These are phyloP conservation scores for Cheilosia grossa DNA, from an alignment of 2,888 invertebrate species.

Conservation along the genomic window DNA sequence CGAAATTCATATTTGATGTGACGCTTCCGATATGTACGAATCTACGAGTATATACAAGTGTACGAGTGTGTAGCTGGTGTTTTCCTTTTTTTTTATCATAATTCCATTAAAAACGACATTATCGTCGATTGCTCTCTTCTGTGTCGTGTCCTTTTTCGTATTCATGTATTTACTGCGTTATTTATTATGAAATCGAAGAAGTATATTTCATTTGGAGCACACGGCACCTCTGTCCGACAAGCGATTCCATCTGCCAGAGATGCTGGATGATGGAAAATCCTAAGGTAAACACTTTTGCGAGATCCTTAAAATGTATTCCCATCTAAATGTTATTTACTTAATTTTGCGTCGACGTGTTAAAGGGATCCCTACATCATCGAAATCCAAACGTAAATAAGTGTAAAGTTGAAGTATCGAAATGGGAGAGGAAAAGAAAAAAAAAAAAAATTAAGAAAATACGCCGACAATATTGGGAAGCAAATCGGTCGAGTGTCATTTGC, in stretches of 20 bases:
- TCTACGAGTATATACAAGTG: background rate
- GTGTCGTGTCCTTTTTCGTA: constrained; percentile 46
- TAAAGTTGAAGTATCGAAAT: constrained; percentile 20
- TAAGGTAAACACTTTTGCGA: constrained; percentile 64
- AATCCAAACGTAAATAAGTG: constrained; percentile 36
- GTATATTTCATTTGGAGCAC: constrained; percentile 58
- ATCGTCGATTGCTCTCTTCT: constrained; percentile 33
- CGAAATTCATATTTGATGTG: constrained; percentile 67
- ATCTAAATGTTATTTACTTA: constrained; percentile 74
- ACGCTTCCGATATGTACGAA: constrained; percentile 9
- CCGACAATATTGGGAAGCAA: constrained; percentile 41
- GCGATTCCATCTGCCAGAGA: constrained; percentile 9
- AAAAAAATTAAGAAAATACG: background rate
- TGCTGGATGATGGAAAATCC: constrained; percentile 35
- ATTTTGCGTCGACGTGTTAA: constrained; percentile 52
- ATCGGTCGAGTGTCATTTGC: constrained; percentile 69
- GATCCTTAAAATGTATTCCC: constrained; percentile 69
- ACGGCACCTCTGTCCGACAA: constrained; percentile 39
- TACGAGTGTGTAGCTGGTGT: background rate
- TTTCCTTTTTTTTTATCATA: constrained; percentile 46
- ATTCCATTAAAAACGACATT: constrained; percentile 66
- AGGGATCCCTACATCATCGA: constrained; percentile 25
- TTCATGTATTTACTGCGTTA: constrained; percentile 62
- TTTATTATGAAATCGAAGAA: constrained; percentile 66
- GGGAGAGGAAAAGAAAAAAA: background rate